Evolutionary conservation across 2,113 vertebrate species (phyloP).

Genomic region (Hippocampus comes): DNA sequence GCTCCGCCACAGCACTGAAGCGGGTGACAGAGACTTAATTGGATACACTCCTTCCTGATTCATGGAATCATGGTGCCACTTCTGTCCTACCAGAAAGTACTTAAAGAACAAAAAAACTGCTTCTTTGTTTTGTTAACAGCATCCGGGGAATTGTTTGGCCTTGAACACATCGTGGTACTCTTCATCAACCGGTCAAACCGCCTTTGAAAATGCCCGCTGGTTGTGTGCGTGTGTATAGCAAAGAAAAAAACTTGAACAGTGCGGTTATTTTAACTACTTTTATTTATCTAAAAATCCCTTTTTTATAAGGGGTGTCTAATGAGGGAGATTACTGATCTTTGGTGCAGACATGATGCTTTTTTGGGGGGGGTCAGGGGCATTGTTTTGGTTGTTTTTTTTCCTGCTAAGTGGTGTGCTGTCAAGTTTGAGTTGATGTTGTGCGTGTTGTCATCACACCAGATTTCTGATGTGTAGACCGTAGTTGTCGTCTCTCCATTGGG

Average conservation of each 20-base stretch:
- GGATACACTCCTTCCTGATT: slow-evolving; percentile 24
- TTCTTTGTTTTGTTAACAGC: slow-evolving; percentile 67
- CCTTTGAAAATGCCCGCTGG: slow-evolving; percentile 61
- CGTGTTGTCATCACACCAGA: slow-evolving; percentile 58
- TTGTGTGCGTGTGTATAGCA: slow-evolving; percentile 46
- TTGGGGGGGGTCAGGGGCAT: slow-evolving; percentile 6
- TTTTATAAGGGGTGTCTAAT: slow-evolving; percentile 24
- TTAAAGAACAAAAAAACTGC: slow-evolving; percentile 60
- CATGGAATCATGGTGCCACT: slow-evolving; percentile 44
- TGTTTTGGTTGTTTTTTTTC: neutral
- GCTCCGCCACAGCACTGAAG: slow-evolving; percentile 62
- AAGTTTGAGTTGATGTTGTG: slow-evolving; percentile 53
- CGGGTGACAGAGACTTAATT: slow-evolving; percentile 23
- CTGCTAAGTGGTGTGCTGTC: slow-evolving; percentile 17
- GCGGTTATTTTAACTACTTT: slow-evolving; percentile 50
- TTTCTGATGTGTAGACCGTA: slow-evolving; percentile 75
- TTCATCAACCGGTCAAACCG: slow-evolving; percentile 62
- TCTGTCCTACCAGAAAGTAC: slow-evolving; percentile 52
- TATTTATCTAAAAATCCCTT: slow-evolving; percentile 34
- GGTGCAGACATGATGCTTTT: slow-evolving; percentile 53
- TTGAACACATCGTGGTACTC: slow-evolving; percentile 68
- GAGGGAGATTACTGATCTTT: slow-evolving; percentile 44
- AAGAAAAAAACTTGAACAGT: neutral
- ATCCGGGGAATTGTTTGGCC: slow-evolving; percentile 59
- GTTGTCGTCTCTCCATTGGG: slow-evolving; percentile 73